Base-by-base conservation (phyloP, 2,797 vertebrate species). In the Threskiornis aethiopicus region DNA sequence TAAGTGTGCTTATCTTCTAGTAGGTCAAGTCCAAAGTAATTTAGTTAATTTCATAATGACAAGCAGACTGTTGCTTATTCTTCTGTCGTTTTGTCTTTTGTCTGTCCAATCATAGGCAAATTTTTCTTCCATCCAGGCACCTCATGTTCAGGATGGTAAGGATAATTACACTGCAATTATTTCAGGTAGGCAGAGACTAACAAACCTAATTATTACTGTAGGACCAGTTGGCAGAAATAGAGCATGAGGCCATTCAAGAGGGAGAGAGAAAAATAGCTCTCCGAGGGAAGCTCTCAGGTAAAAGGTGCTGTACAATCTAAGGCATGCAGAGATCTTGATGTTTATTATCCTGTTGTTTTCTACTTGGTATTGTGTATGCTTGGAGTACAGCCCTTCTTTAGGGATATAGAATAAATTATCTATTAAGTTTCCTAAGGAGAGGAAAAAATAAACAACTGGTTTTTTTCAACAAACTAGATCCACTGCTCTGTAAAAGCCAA, bases 81-180 rank as follows among this genome's bases (percentile, higher is more conserved):
- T 52, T 73, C 76, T 70, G 16, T 73, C 35, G 9, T 62, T 93
- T 72, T 71, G 9, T 62, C 33, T 72, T 80, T 81, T 76, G 31
- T 39, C 29, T 92, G 26, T 57, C 25, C 42, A 58, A 17, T 44
- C 47, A 59, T 2, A 51, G 41, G 14, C 6, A 84, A 49, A 2
- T 55, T 85, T 88, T 93, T 37, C 19, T 85, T 92, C 65, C 21
- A 69, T 82, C 21, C 44, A 47, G 41, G 9, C 22, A 75, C 17
- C 39, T 94, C 57, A 33, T 70, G 6, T 55, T 85, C 39, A 46
- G 39, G 22, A 59, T 77, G 29, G 59, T 59, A 92, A 78, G 59
- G 61, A 44, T 78, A 92, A 90, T 90, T 94, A 78, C 55, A 47
- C 37, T 59, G 52, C 28, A 83, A 83, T 93, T 90, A 93, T 84